Evolutionary conservation across 1,140 invertebrate species (phyloP), one percentile per base, ranked within the genome.

Genomic region (Conopomorpha cramerella): DNA sequence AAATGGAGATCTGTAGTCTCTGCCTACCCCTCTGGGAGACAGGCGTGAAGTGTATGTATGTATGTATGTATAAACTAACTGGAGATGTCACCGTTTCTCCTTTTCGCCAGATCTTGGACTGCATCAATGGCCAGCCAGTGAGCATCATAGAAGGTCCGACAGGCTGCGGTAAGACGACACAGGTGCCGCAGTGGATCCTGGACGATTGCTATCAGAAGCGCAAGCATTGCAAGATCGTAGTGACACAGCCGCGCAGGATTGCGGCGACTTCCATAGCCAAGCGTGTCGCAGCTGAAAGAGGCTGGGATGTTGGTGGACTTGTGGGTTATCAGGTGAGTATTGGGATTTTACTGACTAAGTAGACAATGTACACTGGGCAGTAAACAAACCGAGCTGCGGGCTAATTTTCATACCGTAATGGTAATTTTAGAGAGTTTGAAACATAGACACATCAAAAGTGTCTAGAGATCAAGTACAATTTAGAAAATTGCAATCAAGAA

Each of bases 121-220:
- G 49, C 30, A 64, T 74, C 11, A 44, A 46, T 23, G 55, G 51
- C 8, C 66, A 51, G 25, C 63, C 58, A 40, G 55, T 74, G 3
- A 58, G 70, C 8, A 73, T 98, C 8, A 89, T 98, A 41, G 88
- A 94, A 68, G 95, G 95, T 14, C 87, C 87, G 36, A 96, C 94
- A 2, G 94, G 94, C 2, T 84, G 81, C 55, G 82, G 81, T 17
- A 83, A 83, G 49, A 90, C 90, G 2, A 95, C 91, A 0, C 91
- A 93, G 80, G 85, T 93, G 2, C 91, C 92, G 0, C 93, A 96
- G 58, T 93, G 89, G 78, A 89, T 97, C 43, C 64, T 96, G 15
- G 89, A 96, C 64, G 73, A 86, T 38, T 84, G 83, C 57, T 80
- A 72, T 32, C 65, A 80, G 8, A 78, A 80, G 10, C 79, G 78